These are phyloP conservation scores for Seriola quinqueradiata DNA, from an alignment of 2,113 vertebrate genomes.

Conservation along the genomic window DNA sequence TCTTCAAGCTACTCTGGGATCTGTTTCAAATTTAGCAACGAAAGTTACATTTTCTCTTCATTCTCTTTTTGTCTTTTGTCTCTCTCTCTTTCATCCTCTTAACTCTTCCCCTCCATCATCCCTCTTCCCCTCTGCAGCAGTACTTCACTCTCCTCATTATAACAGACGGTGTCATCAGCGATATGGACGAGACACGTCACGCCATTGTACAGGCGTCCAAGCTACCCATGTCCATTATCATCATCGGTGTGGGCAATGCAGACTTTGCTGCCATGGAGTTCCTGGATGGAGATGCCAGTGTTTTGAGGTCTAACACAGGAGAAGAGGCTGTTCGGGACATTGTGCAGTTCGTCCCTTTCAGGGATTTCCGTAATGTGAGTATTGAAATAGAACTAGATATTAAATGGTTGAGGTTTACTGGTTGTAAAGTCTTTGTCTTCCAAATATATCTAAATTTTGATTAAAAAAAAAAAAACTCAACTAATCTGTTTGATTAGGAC, in stretches of 20 bases:
- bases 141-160: slow-evolving; percentile 99
- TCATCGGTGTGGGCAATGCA: slow-evolving; percentile 96
- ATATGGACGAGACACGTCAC: slow-evolving; percentile 97
- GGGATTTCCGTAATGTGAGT: slow-evolving; percentile 97
- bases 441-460: background rate
- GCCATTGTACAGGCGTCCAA: slow-evolving; percentile 95
- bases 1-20: background rate
- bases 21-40: background rate
- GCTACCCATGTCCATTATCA: slow-evolving; percentile 99
- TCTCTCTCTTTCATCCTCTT: background rate
- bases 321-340: slow-evolving; percentile 96
- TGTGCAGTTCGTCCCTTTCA: slow-evolving; percentile 98
- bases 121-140: slow-evolving; percentile 85
- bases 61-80: background rate
- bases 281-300: slow-evolving; percentile 93
- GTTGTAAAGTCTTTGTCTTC: background rate
- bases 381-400: no score
- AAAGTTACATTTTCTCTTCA: background rate
- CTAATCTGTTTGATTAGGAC: no score
- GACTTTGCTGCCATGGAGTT: slow-evolving; percentile 99
- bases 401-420: background rate
- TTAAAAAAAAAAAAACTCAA: no score
- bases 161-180: slow-evolving; percentile 98
- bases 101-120: background rate
- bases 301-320: slow-evolving; percentile 90